A percentile compares a stretch with the other conserved stretches of the same genome.
Evolutionary conservation across 2,888 invertebrate species (phyloP).

Genomic region (Myopa tessellatipennis): DNA sequence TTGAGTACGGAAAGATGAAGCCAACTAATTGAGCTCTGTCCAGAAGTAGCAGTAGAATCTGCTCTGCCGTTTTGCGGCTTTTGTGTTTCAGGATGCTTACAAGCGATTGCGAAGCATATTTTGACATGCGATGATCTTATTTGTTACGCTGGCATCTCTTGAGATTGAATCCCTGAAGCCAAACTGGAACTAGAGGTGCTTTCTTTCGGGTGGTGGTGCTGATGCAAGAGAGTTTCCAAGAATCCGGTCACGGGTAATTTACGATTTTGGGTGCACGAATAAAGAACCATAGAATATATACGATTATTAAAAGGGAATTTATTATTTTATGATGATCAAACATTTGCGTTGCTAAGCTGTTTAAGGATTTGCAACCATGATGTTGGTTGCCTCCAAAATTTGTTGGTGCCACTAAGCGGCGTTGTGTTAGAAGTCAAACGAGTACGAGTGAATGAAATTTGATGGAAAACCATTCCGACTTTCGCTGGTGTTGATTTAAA

Average conservation of each 20-base stretch:
- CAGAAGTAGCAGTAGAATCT: background rate
- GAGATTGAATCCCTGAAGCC: background rate
- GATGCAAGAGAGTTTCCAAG: slow-evolving; percentile 20
- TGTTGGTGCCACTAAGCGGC: too few relatives aligned
- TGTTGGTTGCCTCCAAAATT: too few relatives aligned
- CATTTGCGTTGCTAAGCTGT: slow-evolving; percentile 32
- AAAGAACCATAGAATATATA: background rate
- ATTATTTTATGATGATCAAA: slow-evolving; percentile 27
- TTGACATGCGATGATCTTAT: slow-evolving; percentile 26
- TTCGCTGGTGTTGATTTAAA: too few relatives aligned
- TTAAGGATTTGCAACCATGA: background rate
- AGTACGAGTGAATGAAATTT: too few relatives aligned
- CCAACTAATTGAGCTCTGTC: slow-evolving; percentile 4
- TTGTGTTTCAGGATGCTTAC: background rate
- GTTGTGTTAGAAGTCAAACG: too few relatives aligned
- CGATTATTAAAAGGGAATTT: slow-evolving; percentile 20
- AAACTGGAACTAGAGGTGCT: background rate
- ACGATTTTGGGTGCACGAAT: slow-evolving; percentile 7
- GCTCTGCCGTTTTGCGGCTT: background rate
- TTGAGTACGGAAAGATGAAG: background rate
- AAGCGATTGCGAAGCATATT: slow-evolving; percentile 17
- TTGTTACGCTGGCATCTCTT: slow-evolving; percentile 17
- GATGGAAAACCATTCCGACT: too few relatives aligned
- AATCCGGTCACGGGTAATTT: slow-evolving; percentile 22
- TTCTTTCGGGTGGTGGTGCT: slow-evolving; percentile 13